A percentile compares a stretch with the other conserved stretches of the same genome.
These are phyloP conservation scores for Mizuhopecten yessoensis DNA, from an alignment of 1,140 invertebrate genomes.

Conservation along the genomic window DNA sequence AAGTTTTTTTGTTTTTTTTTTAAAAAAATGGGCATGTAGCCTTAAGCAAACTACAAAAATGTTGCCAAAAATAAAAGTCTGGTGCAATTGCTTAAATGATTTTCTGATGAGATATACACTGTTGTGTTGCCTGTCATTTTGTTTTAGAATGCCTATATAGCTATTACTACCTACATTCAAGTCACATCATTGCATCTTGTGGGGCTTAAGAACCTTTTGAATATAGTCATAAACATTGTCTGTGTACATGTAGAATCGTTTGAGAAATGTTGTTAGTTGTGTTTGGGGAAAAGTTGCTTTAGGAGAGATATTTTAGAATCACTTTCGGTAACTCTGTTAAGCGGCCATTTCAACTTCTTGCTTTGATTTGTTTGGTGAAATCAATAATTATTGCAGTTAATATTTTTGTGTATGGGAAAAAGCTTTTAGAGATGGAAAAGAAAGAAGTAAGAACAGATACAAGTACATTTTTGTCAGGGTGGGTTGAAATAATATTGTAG, in stretches of 20 bases:
- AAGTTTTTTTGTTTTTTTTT: not conserved
- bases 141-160: not conserved
- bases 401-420: too few relatives aligned
- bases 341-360: not conserved
- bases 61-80: conserved; percentile 17
- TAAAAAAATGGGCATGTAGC: not conserved
- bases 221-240: not conserved
- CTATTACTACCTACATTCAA: not conserved
- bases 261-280: too few relatives aligned
- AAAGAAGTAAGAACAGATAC: too few relatives aligned
- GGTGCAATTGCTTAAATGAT: not conserved
- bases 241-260: too few relatives aligned
- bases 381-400: too few relatives aligned
- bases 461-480: too few relatives aligned
- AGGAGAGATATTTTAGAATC: not conserved
- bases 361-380: not conserved
- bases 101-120: not conserved
- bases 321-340: not conserved
- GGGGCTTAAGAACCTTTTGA: not conserved
- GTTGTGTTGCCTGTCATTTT: not conserved
- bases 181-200: not conserved
- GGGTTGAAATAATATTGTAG: too few relatives aligned
- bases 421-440: too few relatives aligned
- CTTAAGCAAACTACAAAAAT: not conserved
- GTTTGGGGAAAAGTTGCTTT: not conserved